A percentile compares a stretch with the other conserved stretches of the same genome.
phyloP scores from a whole-genome alignment of 2,113 vertebrate genomes.

The Heloderma charlesbogerti region DNA sequence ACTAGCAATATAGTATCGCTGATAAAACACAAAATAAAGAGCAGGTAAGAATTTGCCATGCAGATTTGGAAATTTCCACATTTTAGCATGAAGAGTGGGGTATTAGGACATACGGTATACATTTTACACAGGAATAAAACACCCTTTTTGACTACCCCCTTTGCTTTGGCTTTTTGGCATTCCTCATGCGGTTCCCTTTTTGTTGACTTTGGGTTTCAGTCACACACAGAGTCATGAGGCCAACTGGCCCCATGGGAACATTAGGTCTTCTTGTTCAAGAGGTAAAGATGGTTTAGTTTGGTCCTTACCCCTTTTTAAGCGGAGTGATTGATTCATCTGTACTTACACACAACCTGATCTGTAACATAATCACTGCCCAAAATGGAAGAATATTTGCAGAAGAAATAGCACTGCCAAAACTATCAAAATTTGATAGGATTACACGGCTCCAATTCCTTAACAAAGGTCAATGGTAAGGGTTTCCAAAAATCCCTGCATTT shows the following conservation, averaged over 20 bases:
- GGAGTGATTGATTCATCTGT: too few species aligned
- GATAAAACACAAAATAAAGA: slow-evolving; percentile 28
- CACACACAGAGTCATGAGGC: not conserved
- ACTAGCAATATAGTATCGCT: slow-evolving; percentile 68
- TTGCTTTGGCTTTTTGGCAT: too few species aligned
- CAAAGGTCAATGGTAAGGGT: too few species aligned
- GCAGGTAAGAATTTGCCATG: not conserved
- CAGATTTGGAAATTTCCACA: not conserved
- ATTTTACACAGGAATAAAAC: not conserved
- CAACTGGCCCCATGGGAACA: not conserved
- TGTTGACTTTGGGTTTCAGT: not conserved
- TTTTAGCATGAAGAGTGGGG: not conserved
- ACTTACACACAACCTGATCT: too few species aligned
- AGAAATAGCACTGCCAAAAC: too few species aligned
- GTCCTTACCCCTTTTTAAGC: too few species aligned
- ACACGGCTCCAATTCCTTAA: too few species aligned
- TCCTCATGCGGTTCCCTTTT: not conserved
- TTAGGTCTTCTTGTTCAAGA: not conserved
- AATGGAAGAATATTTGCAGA: too few species aligned
- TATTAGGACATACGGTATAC: not conserved
- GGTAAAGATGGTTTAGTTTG: not conserved
- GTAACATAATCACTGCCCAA: too few species aligned
- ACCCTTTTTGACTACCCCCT: too few species aligned
- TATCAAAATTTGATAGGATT: too few species aligned
- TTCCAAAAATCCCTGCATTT: too few species aligned